Evolutionary conservation across 2,888 invertebrate genomes (phyloP).

Genomic region (Athetis lepigone): DNA sequence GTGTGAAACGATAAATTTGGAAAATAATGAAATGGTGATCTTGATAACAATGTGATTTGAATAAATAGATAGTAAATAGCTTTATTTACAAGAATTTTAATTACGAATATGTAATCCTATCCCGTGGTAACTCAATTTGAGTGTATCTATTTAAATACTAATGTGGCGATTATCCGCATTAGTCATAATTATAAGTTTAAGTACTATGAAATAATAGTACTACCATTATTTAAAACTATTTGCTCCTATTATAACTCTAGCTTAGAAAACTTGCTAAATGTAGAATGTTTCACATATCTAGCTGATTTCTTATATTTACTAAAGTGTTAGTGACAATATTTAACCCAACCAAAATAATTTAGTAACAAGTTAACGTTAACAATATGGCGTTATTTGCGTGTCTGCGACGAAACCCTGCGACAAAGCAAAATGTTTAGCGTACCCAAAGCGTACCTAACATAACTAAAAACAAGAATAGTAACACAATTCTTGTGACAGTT

Average conservation of each 20-base stretch:
- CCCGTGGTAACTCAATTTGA: too few relatives aligned
- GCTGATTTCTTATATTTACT: neutral
- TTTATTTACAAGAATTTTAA: constrained; percentile 21
- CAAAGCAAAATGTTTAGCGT: constrained; percentile 22
- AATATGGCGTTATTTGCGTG: constrained; percentile 41
- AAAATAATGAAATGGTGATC: constrained; percentile 20
- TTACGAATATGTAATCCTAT: too few relatives aligned
- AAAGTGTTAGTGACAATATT: constrained; percentile 39
- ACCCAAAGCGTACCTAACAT: constrained; percentile 20
- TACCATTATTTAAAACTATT: too few relatives aligned
- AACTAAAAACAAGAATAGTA: neutral
- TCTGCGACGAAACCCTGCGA: constrained; percentile 34
- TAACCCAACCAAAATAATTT: constrained; percentile 15
- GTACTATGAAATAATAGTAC: too few relatives aligned
- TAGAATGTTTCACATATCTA: too few relatives aligned
- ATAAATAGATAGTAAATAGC: neutral
- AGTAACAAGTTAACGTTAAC: constrained; percentile 26
- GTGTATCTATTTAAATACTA: too few relatives aligned
- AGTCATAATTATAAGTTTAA: too few relatives aligned
- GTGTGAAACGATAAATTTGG: constrained; percentile 27
- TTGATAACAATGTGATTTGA: neutral
- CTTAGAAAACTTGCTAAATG: too few relatives aligned
- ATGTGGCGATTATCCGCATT: too few relatives aligned
- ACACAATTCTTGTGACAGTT: constrained; percentile 4
- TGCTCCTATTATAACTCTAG: too few relatives aligned